phyloP scores from a whole-genome alignment of 2,113 vertebrate genomes.

The Cinclus cinclus region DNA sequence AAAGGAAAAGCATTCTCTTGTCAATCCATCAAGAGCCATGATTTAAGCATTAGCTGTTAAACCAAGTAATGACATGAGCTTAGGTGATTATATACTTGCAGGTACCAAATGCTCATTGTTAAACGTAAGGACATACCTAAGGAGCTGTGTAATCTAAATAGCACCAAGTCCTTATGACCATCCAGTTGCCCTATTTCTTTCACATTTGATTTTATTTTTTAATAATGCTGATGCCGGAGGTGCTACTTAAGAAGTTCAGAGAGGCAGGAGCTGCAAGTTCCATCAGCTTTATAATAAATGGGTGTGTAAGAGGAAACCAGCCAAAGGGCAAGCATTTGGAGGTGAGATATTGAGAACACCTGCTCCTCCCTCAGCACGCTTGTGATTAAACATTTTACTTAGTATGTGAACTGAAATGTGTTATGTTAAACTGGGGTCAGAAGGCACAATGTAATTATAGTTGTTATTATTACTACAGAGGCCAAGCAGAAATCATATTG shows the following conservation, averaged over 20 bases:
- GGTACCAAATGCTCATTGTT: not conserved
- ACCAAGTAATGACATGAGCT: constrained; percentile 4
- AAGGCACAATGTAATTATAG: constrained; percentile 38
- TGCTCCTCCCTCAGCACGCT: constrained; percentile 36
- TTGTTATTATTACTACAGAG: constrained; percentile 38
- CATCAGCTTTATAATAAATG: constrained; percentile 52
- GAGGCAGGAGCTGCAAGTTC: not conserved
- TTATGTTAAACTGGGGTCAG: constrained; percentile 49
- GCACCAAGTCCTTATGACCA: not conserved
- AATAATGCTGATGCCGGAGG: constrained; percentile 46
- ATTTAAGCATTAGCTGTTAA: constrained; percentile 45
- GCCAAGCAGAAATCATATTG: not conserved
- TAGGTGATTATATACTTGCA: constrained; percentile 27
- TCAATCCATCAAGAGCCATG: constrained; percentile 14
- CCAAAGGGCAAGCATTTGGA: constrained; percentile 52
- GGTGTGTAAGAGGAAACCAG: constrained; percentile 28
- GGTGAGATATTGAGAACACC: constrained; percentile 46
- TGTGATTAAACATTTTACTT: constrained; percentile 34
- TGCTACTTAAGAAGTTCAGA: constrained; percentile 49
- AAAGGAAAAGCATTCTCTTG: constrained; percentile 24
- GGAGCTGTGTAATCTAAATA: constrained; percentile 23
- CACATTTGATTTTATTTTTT: constrained; percentile 42
- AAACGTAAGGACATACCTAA: not conserved
- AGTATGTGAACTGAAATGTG: constrained; percentile 10
- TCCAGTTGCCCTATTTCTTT: constrained; percentile 38